Evolutionary conservation across 2,113 vertebrate genomes (phyloP), one percentile per base, ranked within the genome.

Genomic region (Ophthalmolycus amberensis): DNA sequence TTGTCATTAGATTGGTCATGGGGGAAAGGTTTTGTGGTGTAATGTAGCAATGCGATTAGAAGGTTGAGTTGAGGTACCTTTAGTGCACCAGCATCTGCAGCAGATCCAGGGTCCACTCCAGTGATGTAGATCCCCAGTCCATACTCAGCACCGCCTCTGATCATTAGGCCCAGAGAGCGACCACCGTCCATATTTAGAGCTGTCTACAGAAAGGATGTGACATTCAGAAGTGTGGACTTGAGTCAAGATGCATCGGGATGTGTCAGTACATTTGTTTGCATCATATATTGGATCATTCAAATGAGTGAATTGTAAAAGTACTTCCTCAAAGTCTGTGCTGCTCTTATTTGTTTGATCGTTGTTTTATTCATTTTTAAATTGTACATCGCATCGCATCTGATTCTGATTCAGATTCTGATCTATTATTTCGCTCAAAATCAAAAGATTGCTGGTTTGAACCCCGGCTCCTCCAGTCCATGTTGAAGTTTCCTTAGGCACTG

Each of bases 121-220:
- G 98, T 97, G 93, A 99, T 96, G 88, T 98, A 99, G 85, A 99
- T 97, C 59, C 98, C 98, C 56, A 99, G 92, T 40, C 96, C 95
- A 11, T 99, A 99, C 58, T 99, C 98, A 0, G 97, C 97, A 32
- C 98, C 98, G 29, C 98, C 98, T 8, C 98, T 94, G 89, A 99
- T 97, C 86, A 98, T 98, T 29, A 99, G 95, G 69, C 98, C 98
- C 86, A 99, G 93, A 18, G 97, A 97, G 7, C 95, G 96, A 46
- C 97, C 97, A 0, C 97, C 95, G 0, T 97, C 96, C 93, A 99
- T 94, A 32, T 96, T 96, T 85, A 99, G 93, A 73, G 95, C 97
- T 48, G 98, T 97, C 98, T 99, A 88, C 4, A 73, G 44, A 52
- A n/a, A 70, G 81, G 27, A 76, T n/a, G 59, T 1, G 22, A 5